These are phyloP conservation scores for Orchesellides sinensis DNA, from an alignment of 2,888 invertebrate species.

Conservation along the genomic window DNA sequence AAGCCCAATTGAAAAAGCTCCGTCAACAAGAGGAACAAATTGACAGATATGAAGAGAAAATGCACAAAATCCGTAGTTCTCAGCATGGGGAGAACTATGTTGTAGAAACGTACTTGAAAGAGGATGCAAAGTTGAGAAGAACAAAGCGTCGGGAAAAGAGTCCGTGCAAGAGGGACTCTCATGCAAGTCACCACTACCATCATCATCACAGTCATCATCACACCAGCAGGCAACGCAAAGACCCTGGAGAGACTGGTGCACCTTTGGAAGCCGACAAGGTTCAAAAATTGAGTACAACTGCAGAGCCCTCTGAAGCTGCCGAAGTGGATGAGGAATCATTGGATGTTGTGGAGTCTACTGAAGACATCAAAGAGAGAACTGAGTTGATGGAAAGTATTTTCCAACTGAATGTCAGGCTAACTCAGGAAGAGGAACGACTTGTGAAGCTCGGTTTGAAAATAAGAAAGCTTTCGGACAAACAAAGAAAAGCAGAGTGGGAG, in stretches of 20 bases:
- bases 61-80: constrained; percentile 85
- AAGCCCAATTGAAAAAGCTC: constrained; percentile 78
- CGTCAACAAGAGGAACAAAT: constrained; percentile 87
- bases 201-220: constrained; percentile 50
- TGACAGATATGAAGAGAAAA: constrained; percentile 86
- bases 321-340: constrained; percentile 77
- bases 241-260: constrained; percentile 5
- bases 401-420: constrained; percentile 85
- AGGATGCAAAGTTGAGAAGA: constrained; percentile 73
- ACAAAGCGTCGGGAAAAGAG: constrained; percentile 65
- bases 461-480: constrained; percentile 78
- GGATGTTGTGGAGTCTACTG: constrained; percentile 78
- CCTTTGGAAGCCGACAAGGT: not conserved
- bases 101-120: constrained; percentile 85
- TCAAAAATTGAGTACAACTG: not conserved
- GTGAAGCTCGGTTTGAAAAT: constrained; percentile 83
- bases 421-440: constrained; percentile 85
- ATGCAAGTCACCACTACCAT: constrained; percentile 23
- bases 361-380: constrained; percentile 80
- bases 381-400: constrained; percentile 85
- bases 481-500: constrained; percentile 63
- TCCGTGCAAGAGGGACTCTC: constrained; percentile 76
- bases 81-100: constrained; percentile 89
- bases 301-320: not conserved
- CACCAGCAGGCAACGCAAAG: constrained; percentile 26